Percentiles rank a stretch among this genome's conserved stretches.
Evolutionary conservation across 2,888 invertebrate species (phyloP).

Genomic region (Volucella inanis): DNA sequence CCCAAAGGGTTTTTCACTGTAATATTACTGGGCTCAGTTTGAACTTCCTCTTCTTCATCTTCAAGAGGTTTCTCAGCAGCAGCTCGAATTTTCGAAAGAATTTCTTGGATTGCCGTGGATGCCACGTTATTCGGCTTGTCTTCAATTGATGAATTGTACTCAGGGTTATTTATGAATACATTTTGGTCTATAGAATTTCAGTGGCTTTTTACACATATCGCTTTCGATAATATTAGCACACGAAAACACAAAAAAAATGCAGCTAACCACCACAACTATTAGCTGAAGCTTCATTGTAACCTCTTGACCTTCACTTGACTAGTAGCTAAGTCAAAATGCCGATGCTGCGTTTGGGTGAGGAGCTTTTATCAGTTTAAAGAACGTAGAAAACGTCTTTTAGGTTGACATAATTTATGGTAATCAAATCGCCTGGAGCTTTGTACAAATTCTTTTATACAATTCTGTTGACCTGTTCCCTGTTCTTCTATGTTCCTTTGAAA

Average conservation of each 20-base stretch:
- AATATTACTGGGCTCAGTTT: conserved; percentile 15
- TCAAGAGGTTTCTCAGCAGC: conserved; percentile 2
- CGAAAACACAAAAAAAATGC: conserved; percentile 33
- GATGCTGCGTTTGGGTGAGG: conserved; percentile 12
- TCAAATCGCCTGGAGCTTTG: conserved; percentile 23
- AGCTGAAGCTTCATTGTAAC: conserved; percentile 41
- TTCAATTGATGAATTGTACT: background rate
- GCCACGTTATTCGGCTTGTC: background rate
- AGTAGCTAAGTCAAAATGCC: conserved; percentile 42
- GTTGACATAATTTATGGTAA: conserved; percentile 43
- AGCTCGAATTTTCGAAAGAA: conserved; percentile 3
- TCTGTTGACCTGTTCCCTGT: conserved; percentile 30
- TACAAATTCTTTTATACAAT: conserved; percentile 19
- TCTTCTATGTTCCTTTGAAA: background rate
- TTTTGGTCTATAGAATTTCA: conserved; percentile 23
- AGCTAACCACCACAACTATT: conserved; percentile 25
- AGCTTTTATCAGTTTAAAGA: conserved; percentile 45
- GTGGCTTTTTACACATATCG: conserved; percentile 27
- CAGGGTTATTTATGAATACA: background rate
- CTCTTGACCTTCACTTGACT: conserved; percentile 46
- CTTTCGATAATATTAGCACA: conserved; percentile 1
- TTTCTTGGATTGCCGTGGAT: background rate
- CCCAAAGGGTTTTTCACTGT: background rate
- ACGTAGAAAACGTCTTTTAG: conserved; percentile 22
- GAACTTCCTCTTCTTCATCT: background rate